These are phyloP conservation scores for Brachionus koreanus DNA, from an alignment of 1,140 invertebrate genomes.

Conservation along the genomic window DNA sequence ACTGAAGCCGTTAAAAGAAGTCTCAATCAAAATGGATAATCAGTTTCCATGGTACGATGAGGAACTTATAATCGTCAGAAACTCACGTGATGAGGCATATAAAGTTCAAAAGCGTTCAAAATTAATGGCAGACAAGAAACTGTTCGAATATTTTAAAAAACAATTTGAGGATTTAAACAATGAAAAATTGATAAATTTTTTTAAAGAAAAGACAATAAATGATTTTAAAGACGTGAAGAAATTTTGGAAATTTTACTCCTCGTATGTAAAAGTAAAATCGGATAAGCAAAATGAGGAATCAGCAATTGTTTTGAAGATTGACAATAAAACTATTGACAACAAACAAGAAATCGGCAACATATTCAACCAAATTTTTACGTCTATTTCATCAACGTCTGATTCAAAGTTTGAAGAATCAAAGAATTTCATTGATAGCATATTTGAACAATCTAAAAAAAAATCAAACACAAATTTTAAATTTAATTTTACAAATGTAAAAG, in stretches of 20 bases:
- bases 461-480: too few relatives aligned
- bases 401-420: background rate
- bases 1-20: too few relatives aligned
- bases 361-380: background rate
- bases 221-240: background rate
- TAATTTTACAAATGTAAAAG: background rate
- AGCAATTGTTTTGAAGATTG: too few relatives aligned
- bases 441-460: too few relatives aligned
- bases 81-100: background rate
- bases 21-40: too few relatives aligned
- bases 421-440: background rate
- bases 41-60: background rate
- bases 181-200: background rate
- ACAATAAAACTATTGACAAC: background rate
- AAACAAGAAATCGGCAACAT: too few relatives aligned
- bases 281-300: too few relatives aligned
- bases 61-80: background rate
- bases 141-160: background rate
- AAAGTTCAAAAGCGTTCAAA: background rate
- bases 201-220: background rate
- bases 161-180: background rate
- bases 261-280: background rate
- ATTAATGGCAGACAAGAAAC: background rate
- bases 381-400: background rate
- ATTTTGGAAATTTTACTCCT: background rate